Evolutionary conservation across 2,113 vertebrate species (phyloP), one percentile per base, ranked within the genome.

Genomic region (Acrocephalus arundinaceus): DNA sequence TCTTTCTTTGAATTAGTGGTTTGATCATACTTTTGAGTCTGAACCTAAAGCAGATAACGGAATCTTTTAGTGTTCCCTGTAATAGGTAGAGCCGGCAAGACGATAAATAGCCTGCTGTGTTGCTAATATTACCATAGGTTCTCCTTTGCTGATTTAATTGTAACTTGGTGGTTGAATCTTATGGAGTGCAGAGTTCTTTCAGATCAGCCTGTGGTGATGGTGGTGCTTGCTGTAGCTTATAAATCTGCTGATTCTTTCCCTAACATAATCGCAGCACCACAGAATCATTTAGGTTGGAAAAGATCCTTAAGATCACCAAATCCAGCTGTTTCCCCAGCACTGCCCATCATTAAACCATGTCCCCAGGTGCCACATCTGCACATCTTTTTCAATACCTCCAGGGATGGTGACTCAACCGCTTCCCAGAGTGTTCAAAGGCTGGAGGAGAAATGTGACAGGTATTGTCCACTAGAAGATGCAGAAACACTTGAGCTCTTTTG

Each of bases 231-330:
- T 51, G 33, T 43, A 37, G 27, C 5, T 49, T 65, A 22, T 43
- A 7, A 52, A 72, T 37, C n/a, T 59, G 19, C n/a, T 48, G 25
- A 49, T 68, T 76, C 31, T 83, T 71, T 82, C 43, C 43, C 22
- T 35, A 5, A 41, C 63, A 16, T 39, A 45, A 74, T n/a, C 0
- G 0, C 15, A 58, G 33, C 19, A 30, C 12, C 35, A 33, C 2
- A 24, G 45, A 72, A 52, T 43, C 2, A 59, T 86, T 89, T 65
- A 39, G 6, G 11, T 52, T 58, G 43, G 41, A 72, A 87, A 87
- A 71, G 16, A 37, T 21, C 8, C 25, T 20, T 21, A 41, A 41
- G 33, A 31, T 37, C 22, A 30, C 35, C 35, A 8, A 35, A 35
- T 35, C 35, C 35, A 35, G 35, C 10, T 1, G 6, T 33, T 71